Evolutionary conservation across 2,888 invertebrate species (phyloP).

Genomic region (Panzeria rudis): DNA sequence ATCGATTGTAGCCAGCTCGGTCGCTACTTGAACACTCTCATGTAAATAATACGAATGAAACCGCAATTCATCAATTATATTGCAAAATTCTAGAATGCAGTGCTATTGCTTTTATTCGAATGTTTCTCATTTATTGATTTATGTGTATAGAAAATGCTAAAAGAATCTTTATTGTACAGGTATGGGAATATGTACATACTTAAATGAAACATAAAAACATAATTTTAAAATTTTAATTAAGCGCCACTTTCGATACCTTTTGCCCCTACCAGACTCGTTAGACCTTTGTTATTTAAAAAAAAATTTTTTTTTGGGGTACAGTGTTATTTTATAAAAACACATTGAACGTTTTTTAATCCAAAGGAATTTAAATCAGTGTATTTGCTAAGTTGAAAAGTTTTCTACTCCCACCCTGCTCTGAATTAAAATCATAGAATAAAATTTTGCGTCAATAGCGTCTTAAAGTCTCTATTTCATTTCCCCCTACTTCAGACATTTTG

Average conservation of each 20-base stretch:
- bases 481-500: conserved; percentile 2
- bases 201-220: not conserved
- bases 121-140: conserved; percentile 52
- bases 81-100: conserved; percentile 33
- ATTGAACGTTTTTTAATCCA: too few relatives aligned
- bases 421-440: not conserved
- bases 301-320: too few relatives aligned
- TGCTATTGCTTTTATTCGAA: conserved; percentile 34
- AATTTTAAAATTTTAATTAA: too few relatives aligned
- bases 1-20: not conserved
- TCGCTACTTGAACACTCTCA: conserved; percentile 38
- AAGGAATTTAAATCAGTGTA: too few relatives aligned
- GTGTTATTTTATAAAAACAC: too few relatives aligned
- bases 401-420: too few relatives aligned
- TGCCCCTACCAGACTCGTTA: too few relatives aligned
- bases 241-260: too few relatives aligned
- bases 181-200: conserved; percentile 5
- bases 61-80: conserved; percentile 31
- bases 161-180: conserved; percentile 1
- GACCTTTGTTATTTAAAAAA: too few relatives aligned
- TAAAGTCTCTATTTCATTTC: conserved; percentile 24
- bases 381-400: too few relatives aligned
- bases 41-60: conserved; percentile 36
- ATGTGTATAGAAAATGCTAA: conserved; percentile 23
- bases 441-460: conserved; percentile 25